A percentile compares a stretch with the other conserved stretches of the same genome.
Conservation (phyloP, 2,888 invertebrate species). For the Venustoraphidia nigricollis region DNA sequence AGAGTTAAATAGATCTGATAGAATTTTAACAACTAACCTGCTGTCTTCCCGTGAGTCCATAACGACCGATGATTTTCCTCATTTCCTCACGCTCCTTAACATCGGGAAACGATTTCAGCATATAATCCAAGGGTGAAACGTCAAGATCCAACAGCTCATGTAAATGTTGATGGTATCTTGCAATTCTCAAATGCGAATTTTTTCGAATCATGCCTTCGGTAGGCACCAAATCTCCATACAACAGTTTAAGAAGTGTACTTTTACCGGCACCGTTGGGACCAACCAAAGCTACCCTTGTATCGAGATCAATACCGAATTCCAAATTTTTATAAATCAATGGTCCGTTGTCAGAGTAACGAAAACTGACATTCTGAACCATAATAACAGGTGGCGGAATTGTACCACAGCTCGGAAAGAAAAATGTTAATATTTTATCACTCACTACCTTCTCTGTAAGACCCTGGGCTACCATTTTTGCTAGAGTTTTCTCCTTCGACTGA, state of each 20-base stretch:
- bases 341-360: constrained; percentile 72
- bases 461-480: constrained; percentile 98
- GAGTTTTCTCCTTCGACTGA: constrained; percentile 97
- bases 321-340: constrained; percentile 93
- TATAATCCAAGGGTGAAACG: constrained; percentile 90
- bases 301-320: constrained; percentile 97
- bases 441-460: constrained; percentile 92
- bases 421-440: constrained; percentile 80
- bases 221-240: constrained; percentile 89
- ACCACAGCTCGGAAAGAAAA: constrained; percentile 93
- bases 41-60: constrained; percentile 92
- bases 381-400: constrained; percentile 97
- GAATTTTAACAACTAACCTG: constrained; percentile 40
- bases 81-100: constrained; percentile 97
- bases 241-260: constrained; percentile 87
- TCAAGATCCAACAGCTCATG: constrained; percentile 92
- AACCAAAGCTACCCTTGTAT: constrained; percentile 86
- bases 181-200: constrained; percentile 94
- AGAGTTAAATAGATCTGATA: constrained; percentile 18
- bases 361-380: constrained; percentile 98
- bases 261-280: constrained; percentile 99
- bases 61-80: constrained; percentile 96
- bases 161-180: constrained; percentile 96
- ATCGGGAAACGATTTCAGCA: constrained; percentile 93
- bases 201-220: constrained; percentile 93